phyloP scores from a whole-genome alignment of 2,113 vertebrate genomes.

The Labrus mixtus region DNA sequence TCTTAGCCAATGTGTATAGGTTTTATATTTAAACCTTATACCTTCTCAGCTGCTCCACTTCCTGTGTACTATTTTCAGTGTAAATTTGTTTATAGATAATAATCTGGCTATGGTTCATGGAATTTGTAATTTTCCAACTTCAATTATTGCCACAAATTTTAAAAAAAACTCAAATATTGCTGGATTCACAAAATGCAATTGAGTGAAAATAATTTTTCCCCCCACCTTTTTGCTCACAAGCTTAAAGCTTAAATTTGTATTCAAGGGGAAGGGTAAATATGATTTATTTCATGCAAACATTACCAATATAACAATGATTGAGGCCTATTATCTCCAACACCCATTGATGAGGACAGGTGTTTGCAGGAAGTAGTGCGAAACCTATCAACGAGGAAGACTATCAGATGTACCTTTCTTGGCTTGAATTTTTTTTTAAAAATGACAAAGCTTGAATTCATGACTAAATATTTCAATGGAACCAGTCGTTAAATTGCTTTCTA shows the following conservation, averaged over 20 bases:
- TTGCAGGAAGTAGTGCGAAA: background rate
- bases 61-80: background rate
- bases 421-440: too few species aligned
- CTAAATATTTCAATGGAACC: too few species aligned
- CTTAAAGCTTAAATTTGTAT: too few species aligned
- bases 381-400: background rate
- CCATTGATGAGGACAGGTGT: background rate
- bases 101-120: background rate
- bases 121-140: conserved; percentile 21
- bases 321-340: background rate
- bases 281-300: too few species aligned
- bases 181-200: background rate
- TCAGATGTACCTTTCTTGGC: too few species aligned
- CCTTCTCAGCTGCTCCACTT: background rate
- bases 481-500: too few species aligned
- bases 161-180: background rate
- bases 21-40: conserved; percentile 5
- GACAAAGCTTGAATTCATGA: too few species aligned
- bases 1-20: background rate
- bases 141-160: background rate
- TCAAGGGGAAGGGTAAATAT: too few species aligned
- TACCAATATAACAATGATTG: background rate
- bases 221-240: background rate
- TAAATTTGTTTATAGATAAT: conserved; percentile 15
- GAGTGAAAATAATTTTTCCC: too few species aligned